These are phyloP conservation scores for Drosophila algonquin DNA, from an alignment of 2,888 invertebrate species.

Conservation along the genomic window DNA sequence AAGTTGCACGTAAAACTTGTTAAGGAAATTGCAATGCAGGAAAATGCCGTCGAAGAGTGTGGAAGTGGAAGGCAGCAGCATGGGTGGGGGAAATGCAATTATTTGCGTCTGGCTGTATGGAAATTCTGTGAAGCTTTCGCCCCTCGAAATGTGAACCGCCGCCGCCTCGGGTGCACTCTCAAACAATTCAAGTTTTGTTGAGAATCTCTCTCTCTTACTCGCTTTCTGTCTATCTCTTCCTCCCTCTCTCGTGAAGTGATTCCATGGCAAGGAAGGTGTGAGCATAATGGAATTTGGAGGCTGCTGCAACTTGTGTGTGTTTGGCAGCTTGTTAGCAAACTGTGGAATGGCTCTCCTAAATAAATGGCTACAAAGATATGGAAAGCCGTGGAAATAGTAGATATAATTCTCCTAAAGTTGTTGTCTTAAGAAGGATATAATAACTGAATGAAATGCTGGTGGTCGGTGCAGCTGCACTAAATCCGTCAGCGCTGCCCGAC, in stretches of 20 bases:
- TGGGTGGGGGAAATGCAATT: conserved; percentile 43
- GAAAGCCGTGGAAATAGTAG: not conserved
- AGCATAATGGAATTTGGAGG: conserved; percentile 43
- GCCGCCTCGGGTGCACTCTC: conserved; percentile 38
- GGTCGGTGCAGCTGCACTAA: too few relatives aligned
- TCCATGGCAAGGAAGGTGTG: conserved; percentile 35
- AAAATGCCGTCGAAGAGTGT: not conserved
- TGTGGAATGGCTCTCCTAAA: not conserved
- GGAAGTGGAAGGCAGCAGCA: not conserved
- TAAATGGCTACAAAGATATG: not conserved
- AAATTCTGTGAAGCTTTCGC: conserved; percentile 19
- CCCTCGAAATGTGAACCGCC: conserved; percentile 35
- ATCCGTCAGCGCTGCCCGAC: too few relatives aligned
- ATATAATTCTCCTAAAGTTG: not conserved
- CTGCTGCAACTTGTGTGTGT: conserved; percentile 20
- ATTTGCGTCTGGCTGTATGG: conserved; percentile 38
- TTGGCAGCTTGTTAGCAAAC: conserved; percentile 37
- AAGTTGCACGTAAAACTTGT: conserved; percentile 46
- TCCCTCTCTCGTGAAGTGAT: conserved; percentile 27
- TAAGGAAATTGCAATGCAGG: conserved; percentile 42
- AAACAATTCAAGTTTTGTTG: conserved; percentile 43
- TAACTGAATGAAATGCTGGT: too few relatives aligned
- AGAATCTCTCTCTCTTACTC: not conserved
- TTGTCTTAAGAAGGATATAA: too few relatives aligned
- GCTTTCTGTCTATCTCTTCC: not conserved